Evolutionary conservation across 2,113 vertebrate species (phyloP).

Genomic region (Corythornis cristatus): DNA sequence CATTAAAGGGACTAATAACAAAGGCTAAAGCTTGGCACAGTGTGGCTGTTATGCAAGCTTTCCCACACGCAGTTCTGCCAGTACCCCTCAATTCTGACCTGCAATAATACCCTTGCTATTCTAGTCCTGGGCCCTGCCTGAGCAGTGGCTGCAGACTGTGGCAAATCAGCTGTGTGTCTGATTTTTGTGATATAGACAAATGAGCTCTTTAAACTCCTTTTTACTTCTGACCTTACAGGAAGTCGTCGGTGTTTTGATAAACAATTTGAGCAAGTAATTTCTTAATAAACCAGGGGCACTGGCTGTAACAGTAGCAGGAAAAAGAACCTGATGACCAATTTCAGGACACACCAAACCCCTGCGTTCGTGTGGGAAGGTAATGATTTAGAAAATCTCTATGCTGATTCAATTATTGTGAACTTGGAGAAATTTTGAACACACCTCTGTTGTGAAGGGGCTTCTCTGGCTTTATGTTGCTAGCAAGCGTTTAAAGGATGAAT

Average conservation of each 20-base stretch:
- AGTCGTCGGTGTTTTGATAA: constrained; percentile 36
- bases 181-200: constrained; percentile 40
- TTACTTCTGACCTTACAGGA: constrained; percentile 31
- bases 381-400: constrained; percentile 70
- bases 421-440: constrained; percentile 57
- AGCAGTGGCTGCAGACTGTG: constrained; percentile 40
- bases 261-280: constrained; percentile 42
- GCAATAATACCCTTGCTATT: constrained; percentile 66
- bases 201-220: not conserved
- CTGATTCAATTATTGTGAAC: constrained; percentile 69
- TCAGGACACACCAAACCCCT: not conserved
- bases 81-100: constrained; percentile 67
- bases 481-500: constrained; percentile 59
- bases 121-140: constrained; percentile 49
- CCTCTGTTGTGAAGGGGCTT: constrained; percentile 56
- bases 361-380: constrained; percentile 69
- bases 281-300: constrained; percentile 18
- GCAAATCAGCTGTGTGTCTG: constrained; percentile 16
- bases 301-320: not conserved
- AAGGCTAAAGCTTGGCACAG: constrained; percentile 68
- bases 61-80: constrained; percentile 64
- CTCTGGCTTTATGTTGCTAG: constrained; percentile 63
- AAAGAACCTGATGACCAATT: constrained; percentile 25
- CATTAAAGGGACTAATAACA: constrained; percentile 71
- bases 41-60: constrained; percentile 63